A percentile compares a stretch with the other conserved stretches of the same genome.
Evolutionary conservation across 2,888 invertebrate species (phyloP).

Genomic region (Octodonta nipae): DNA sequence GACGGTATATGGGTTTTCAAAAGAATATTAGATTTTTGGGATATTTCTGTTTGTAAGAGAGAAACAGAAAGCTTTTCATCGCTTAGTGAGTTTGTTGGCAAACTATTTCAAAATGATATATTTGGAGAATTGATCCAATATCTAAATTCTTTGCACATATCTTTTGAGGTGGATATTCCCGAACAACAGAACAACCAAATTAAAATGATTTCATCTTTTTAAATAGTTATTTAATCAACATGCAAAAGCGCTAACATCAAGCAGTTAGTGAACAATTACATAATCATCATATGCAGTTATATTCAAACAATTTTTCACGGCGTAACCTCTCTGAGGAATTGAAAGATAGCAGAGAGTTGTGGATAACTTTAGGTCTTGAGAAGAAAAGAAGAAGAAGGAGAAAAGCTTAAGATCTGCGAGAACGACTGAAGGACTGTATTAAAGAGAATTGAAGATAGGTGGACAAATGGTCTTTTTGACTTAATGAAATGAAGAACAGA

Average conservation of each 20-base stretch:
- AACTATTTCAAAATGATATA: constrained; percentile 6
- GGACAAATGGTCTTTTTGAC: too few relatives aligned
- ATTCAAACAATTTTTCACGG: too few relatives aligned
- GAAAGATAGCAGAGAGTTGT: too few relatives aligned
- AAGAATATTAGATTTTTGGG: constrained; percentile 3
- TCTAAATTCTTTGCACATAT: constrained; percentile 7
- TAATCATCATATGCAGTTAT: too few relatives aligned
- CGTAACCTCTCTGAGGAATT: too few relatives aligned
- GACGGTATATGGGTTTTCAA: constrained; percentile 2
- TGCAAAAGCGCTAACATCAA: constrained; percentile 7
- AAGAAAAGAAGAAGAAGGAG: too few relatives aligned
- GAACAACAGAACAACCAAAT: constrained; percentile 9
- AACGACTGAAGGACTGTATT: too few relatives aligned
- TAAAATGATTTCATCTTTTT: constrained; percentile 8
- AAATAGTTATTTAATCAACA: constrained; percentile 7
- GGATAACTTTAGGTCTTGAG: too few relatives aligned
- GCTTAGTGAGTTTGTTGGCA: constrained; percentile 6
- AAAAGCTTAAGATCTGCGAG: too few relatives aligned
- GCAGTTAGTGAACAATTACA: too few relatives aligned
- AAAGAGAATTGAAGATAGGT: too few relatives aligned
- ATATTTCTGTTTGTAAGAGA: constrained; percentile 3
- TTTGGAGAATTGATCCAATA: constrained; percentile 8
- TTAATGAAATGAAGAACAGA: too few relatives aligned
- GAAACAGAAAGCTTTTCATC: constrained; percentile 5
- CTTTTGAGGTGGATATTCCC: constrained; percentile 8